Evolutionary conservation across 2,888 invertebrate species (phyloP).

Genomic region (Platycheirus rosarum): DNA sequence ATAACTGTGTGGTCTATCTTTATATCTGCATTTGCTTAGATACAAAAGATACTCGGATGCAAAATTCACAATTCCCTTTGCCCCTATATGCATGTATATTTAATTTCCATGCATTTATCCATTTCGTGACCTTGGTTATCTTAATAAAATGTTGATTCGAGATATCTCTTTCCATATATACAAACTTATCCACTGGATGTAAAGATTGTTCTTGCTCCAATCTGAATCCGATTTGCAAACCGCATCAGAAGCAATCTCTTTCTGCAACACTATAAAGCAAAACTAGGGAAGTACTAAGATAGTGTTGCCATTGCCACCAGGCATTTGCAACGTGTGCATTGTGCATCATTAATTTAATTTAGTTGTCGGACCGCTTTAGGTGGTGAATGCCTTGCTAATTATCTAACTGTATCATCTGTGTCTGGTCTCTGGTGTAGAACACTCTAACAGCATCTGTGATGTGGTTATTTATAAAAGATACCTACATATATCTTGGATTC

Average conservation of each 20-base stretch:
- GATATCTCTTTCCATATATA: not conserved
- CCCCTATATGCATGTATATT: not conserved
- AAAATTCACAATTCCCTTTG: not conserved
- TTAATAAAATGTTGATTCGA: not conserved
- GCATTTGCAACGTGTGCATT: conserved; percentile 38
- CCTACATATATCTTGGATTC: not conserved
- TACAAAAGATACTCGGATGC: too few relatives aligned
- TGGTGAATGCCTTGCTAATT: conserved; percentile 52
- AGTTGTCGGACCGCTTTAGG: conserved; percentile 45
- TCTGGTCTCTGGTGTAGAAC: conserved; percentile 1
- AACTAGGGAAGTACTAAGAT: not conserved
- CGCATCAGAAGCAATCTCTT: conserved; percentile 1
- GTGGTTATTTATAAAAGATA: not conserved
- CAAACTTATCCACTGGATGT: not conserved
- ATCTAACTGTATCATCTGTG: conserved; percentile 63
- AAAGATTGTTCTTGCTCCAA: conserved; percentile 20
- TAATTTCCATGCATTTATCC: conserved; percentile 6
- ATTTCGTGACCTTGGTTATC: conserved; percentile 16
- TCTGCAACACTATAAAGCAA: not conserved
- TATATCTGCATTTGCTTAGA: not conserved
- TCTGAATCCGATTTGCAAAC: conserved; percentile 2
- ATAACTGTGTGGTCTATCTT: not conserved
- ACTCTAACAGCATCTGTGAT: conserved; percentile 3
- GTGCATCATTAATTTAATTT: conserved; percentile 62
- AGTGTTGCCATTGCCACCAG: conserved; percentile 14